Percentiles rank a stretch among this genome's conserved stretches.
phyloP scores from a whole-genome alignment of 2,113 vertebrate genomes.

The Ptychochromis oligacanthus region DNA sequence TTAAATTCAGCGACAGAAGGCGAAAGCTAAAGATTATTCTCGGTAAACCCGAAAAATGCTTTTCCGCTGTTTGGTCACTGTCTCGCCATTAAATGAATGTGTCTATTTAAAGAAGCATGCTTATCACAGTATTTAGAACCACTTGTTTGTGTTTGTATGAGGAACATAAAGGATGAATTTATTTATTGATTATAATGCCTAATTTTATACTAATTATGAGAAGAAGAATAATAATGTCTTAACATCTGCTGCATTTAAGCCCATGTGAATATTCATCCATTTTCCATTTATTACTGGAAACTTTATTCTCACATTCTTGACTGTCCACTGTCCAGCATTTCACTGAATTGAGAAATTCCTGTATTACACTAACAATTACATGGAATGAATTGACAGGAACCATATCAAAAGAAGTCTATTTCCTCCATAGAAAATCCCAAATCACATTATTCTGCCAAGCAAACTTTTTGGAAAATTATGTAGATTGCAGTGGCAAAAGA shows the following conservation, averaged over 20 bases:
- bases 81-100: neutral
- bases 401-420: neutral
- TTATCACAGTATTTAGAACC: neutral
- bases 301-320: neutral
- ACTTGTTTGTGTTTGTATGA: neutral
- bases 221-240: neutral
- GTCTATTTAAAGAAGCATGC: neutral
- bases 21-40: neutral
- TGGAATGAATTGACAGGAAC: neutral
- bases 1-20: neutral
- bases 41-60: neutral
- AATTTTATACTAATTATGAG: neutral
- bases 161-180: neutral
- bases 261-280: neutral
- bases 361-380: neutral
- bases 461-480: neutral
- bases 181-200: neutral
- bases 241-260: neutral
- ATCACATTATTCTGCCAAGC: neutral
- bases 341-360: neutral
- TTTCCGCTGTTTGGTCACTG: neutral
- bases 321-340: neutral
- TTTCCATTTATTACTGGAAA: neutral
- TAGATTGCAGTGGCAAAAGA: neutral
- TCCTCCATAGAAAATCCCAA: neutral